phyloP scores from a whole-genome alignment of 2,113 vertebrate genomes.

The Pterophyllum scalare region DNA sequence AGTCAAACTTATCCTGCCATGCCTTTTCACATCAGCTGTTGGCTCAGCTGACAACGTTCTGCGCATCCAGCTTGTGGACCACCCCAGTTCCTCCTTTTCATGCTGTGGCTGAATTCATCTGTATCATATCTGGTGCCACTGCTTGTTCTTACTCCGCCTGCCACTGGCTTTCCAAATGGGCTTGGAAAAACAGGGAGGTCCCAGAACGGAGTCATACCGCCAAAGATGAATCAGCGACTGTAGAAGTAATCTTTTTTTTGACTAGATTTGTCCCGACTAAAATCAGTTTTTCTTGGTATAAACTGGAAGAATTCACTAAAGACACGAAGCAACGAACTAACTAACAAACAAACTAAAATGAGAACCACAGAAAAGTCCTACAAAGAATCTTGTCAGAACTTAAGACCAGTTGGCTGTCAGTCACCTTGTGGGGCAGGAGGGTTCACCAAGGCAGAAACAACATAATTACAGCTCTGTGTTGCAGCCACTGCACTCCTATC shows the following conservation, averaged over 20 bases:
- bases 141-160: not conserved
- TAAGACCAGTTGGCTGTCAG: not conserved
- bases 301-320: not conserved
- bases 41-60: not conserved
- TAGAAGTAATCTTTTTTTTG: not conserved
- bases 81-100: not conserved
- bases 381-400: not conserved
- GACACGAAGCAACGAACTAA: not conserved
- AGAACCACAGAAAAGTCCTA: rapidly evolving
- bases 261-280: not conserved
- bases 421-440: not conserved
- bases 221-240: not conserved
- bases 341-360: not conserved
- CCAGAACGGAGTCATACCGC: not conserved
- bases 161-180: not conserved
- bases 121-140: rapidly evolving
- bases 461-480: slow-evolving; percentile 54
- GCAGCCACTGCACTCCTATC: slow-evolving; percentile 23
- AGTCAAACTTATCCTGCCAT: not conserved
- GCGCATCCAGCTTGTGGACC: not conserved
- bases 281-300: not conserved
- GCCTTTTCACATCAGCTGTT: not conserved
- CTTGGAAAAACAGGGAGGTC: not conserved
- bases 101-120: not conserved
- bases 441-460: slow-evolving; percentile 36